Percentiles rank a stretch among this genome's conserved stretches.
Evolutionary conservation across 1,140 invertebrate genomes (phyloP).

Genomic region (Drosophila triauraria): DNA sequence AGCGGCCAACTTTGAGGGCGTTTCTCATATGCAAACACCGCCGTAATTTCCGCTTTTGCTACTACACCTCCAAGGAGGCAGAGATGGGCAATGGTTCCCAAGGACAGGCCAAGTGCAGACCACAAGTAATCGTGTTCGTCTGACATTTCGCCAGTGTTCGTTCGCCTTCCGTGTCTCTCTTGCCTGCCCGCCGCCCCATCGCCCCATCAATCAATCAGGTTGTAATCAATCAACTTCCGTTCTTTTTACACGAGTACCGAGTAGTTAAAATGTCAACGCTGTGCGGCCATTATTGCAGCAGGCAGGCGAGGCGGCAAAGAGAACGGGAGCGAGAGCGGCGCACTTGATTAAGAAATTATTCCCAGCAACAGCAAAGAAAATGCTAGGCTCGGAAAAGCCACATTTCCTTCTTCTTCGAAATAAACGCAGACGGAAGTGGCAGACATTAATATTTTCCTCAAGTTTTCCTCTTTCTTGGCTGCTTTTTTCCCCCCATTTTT

Average conservation of each 20-base stretch:
- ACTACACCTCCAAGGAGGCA: background rate
- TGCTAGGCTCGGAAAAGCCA: slow-evolving; percentile 32
- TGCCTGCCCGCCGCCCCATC: background rate
- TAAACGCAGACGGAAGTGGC: slow-evolving; percentile 34
- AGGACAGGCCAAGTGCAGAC: slow-evolving; percentile 36
- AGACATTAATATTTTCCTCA: slow-evolving; percentile 33
- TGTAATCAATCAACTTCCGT: slow-evolving; percentile 54
- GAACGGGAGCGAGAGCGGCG: background rate
- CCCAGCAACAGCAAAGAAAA: slow-evolving; percentile 15
- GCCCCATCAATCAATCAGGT: slow-evolving; percentile 40
- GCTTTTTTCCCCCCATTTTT: background rate
- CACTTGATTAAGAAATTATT: slow-evolving; percentile 47
- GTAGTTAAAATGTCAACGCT: slow-evolving; percentile 52
- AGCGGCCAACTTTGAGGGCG: background rate
- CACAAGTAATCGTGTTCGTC: slow-evolving; percentile 16
- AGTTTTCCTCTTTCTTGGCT: slow-evolving; percentile 3
- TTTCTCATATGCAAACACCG: slow-evolving; percentile 29
- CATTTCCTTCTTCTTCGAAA: slow-evolving; percentile 23
- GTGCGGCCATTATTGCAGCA: slow-evolving; percentile 8
- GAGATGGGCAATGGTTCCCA: slow-evolving; percentile 3
- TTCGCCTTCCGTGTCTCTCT: background rate
- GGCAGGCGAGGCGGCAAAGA: background rate
- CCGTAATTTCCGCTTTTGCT: slow-evolving; percentile 24
- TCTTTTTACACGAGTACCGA: slow-evolving; percentile 26
- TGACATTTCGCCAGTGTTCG: slow-evolving; percentile 37